Evolutionary conservation across 1,140 invertebrate species (phyloP).

Genomic region (Drosophila littoralis): DNA sequence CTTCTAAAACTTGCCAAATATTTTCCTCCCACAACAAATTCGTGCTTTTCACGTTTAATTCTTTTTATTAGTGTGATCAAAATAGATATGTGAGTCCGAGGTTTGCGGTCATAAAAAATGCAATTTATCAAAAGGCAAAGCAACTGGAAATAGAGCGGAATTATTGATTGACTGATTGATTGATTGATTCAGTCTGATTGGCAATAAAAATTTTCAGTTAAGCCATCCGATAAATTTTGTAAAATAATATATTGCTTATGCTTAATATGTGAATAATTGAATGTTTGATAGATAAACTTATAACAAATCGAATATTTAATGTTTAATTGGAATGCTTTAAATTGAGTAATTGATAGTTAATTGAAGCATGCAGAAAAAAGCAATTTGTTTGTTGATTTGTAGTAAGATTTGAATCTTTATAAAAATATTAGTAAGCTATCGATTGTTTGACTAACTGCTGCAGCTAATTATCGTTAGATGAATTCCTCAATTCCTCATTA

Average conservation of each 20-base stretch:
- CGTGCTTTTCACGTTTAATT: not conserved
- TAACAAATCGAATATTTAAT: no score
- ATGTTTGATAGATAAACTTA: no score
- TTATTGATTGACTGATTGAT: slow-evolving; percentile 30
- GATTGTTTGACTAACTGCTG: slow-evolving; percentile 18
- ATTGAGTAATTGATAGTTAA: no score
- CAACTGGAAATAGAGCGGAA: slow-evolving; percentile 26
- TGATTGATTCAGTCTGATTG: slow-evolving; percentile 24
- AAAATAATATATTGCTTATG: no score
- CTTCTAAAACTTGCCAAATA: not conserved
- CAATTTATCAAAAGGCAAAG: slow-evolving; percentile 23
- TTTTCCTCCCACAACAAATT: not conserved
- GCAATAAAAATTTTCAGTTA: not conserved
- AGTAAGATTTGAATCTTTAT: no score
- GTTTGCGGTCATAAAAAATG: not conserved
- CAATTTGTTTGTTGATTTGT: no score
- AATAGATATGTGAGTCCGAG: not conserved
- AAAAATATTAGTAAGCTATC: slow-evolving; percentile 2
- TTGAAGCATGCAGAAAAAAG: no score
- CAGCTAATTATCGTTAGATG: no score
- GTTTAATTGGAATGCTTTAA: no score
- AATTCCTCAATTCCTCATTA: no score
- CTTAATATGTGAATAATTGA: no score
- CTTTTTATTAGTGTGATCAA: not conserved
- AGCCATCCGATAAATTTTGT: not conserved